A percentile compares a stretch with the other conserved stretches of the same genome.
These are phyloP conservation scores for Helicoverpa assulta DNA, from an alignment of 2,888 invertebrate species.

Conservation along the genomic window DNA sequence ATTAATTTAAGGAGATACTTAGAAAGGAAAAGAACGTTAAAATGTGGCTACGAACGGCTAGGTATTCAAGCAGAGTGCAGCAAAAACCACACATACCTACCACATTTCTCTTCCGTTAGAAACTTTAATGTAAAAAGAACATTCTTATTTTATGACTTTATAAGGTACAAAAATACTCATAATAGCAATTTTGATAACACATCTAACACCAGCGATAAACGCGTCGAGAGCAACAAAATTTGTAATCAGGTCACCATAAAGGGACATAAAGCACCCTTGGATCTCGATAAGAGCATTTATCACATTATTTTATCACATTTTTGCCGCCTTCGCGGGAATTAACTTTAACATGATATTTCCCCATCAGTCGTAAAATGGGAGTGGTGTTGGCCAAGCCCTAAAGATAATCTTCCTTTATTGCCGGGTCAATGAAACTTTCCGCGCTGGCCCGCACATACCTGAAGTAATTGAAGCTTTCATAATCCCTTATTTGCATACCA, in stretches of 20 bases:
- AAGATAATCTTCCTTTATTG: conserved; percentile 70
- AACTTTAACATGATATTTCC: conserved; percentile 75
- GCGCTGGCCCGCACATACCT: conserved; percentile 40
- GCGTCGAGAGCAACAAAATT: conserved; percentile 28
- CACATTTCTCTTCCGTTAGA: no score
- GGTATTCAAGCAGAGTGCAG: no score
- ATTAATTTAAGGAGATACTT: no score
- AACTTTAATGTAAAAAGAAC: background rate
- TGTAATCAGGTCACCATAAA: conserved; percentile 49
- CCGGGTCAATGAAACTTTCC: conserved; percentile 71
- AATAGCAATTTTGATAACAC: conserved; percentile 4
- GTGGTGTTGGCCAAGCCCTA: conserved; percentile 77
- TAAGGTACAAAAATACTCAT: background rate
- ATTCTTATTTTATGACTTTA: background rate
- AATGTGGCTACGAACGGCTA: no score
- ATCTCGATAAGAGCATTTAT: conserved; percentile 62
- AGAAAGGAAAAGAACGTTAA: no score
- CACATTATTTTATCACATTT: conserved; percentile 67
- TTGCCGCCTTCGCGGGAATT: conserved; percentile 66
- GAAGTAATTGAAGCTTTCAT: conserved; percentile 64
- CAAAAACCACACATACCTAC: no score
- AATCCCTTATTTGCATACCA: conserved; percentile 57
- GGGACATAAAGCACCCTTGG: conserved; percentile 40
- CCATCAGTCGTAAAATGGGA: conserved; percentile 77
- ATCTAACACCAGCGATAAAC: conserved; percentile 21